Base-by-base conservation (phyloP, 2,113 vertebrate species). In the Podocnemis expansa region DNA sequence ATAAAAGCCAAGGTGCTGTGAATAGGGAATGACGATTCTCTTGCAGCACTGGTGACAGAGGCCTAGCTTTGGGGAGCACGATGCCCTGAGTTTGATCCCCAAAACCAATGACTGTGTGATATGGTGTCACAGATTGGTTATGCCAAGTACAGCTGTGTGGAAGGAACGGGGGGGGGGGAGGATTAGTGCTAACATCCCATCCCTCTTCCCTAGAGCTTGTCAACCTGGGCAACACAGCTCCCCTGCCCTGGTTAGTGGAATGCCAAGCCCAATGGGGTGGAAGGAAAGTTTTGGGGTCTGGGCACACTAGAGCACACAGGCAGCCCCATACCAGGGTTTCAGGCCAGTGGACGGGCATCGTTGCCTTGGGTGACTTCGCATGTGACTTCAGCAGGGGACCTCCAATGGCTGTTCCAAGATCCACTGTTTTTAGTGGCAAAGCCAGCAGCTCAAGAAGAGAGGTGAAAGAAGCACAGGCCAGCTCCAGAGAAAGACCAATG, bases 251-350 rank as follows among this genome's bases (percentile, higher is more conserved):
- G 73, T 13, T 76, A 43, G 38, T 13, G 41, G 24, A 24, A 10
- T 43, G 21, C 38, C 70, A 43, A 78, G 16, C 29, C 43, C 78
- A 31, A 10, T 22, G 25, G 78, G 47, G 78, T 12, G 31, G 25
- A 4, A 38, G 29, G 52, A 21, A 1, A 78, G 21, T 5, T 75
- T 25, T 75, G n/a, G 34, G n/a, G 80, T n/a, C 34, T 0, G 0
- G 0, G 2, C 4, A 4, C 5, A 1, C 6, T 29, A 0, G 0
- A 0, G 2, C 4, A 4, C 5, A 1, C 6, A 27, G 45, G 2
- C 5, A 3, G 63, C 58, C 34, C 87, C 78, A 41, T 6, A 21
- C 4, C 0, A 6, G 49, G 11, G 52, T 16, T 45, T 13, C 2
- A 41, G 76, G 45, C 76, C n/a, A 49, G 45, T 17, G 49, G 19